These are phyloP conservation scores for Sinocyclocheilus anshuiensis DNA, from an alignment of 2,113 vertebrate species.

Conservation along the genomic window DNA sequence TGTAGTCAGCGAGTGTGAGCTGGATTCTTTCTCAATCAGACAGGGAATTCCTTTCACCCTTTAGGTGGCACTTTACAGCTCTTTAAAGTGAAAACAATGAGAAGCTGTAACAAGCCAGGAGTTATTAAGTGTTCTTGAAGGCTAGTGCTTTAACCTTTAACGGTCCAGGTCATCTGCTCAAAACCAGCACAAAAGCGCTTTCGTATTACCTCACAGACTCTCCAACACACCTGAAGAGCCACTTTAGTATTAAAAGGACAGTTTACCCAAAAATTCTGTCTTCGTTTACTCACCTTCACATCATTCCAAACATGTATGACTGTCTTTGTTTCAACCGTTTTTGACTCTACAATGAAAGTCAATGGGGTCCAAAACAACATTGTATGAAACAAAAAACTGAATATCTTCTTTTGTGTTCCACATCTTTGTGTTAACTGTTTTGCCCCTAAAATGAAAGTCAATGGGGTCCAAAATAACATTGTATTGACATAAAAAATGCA, in stretches of 20 bases:
- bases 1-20: constrained; percentile 52
- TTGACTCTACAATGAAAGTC: neutral
- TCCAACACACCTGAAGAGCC: neutral
- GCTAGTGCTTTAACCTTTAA: constrained; percentile 60
- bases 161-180: constrained; percentile 48
- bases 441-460: no score
- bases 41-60: constrained; percentile 57
- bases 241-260: neutral
- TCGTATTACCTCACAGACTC: constrained; percentile 7
- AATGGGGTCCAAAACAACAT: neutral
- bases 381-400: neutral
- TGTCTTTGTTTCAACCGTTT: neutral
- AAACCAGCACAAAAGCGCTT: constrained; percentile 6
- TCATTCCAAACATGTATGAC: neutral
- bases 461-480: no score
- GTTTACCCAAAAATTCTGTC: neutral
- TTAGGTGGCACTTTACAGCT: constrained; percentile 65
- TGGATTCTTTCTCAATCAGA: constrained; percentile 55
- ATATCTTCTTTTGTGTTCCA: neutral
- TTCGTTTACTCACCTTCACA: no score
- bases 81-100: constrained; percentile 65
- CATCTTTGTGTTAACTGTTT: neutral
- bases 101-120: constrained; percentile 53
- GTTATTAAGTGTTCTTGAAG: constrained; percentile 61
- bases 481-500: no score